Evolutionary conservation across 1,140 invertebrate genomes (phyloP).

Genomic region (Cryptotermes secundus): DNA sequence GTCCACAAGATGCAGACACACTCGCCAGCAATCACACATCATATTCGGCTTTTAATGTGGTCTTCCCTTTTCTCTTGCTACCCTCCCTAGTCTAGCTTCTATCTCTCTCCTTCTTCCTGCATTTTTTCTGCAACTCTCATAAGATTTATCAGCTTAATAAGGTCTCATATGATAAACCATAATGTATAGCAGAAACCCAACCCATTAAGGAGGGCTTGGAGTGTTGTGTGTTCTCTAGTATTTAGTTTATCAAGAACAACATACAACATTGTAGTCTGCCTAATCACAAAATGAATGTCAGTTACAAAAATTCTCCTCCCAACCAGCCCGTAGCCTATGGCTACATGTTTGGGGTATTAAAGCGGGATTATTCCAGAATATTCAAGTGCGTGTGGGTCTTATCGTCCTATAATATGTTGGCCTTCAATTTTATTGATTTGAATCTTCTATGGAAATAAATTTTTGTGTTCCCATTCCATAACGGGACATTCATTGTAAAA

Average conservation of each 20-base stretch:
- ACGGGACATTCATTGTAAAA: too few species aligned
- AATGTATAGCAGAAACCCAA: slow-evolving; percentile 10
- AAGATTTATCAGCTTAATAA: slow-evolving; percentile 9
- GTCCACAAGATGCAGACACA: too few species aligned
- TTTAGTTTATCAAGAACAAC: slow-evolving; percentile 6
- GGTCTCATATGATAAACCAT: background rate
- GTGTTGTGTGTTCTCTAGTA: background rate
- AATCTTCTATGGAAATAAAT: too few species aligned
- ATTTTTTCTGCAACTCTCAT: background rate
- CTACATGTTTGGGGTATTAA: too few species aligned
- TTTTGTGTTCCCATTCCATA: too few species aligned
- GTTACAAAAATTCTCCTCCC: too few species aligned
- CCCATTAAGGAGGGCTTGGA: background rate
- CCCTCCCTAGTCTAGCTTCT: background rate
- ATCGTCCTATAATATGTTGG: too few species aligned
- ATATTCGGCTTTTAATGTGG: background rate
- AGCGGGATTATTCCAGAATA: too few species aligned
- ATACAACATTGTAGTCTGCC: background rate
- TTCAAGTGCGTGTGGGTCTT: too few species aligned
- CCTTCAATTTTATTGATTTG: too few species aligned
- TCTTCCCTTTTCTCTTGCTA: background rate
- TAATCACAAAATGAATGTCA: background rate
- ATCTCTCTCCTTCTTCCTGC: background rate
- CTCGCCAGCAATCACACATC: too few species aligned
- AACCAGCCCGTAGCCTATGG: too few species aligned